phyloP scores from a whole-genome alignment of 2,797 vertebrate species.

The Leucoraja ocellata region DNA sequence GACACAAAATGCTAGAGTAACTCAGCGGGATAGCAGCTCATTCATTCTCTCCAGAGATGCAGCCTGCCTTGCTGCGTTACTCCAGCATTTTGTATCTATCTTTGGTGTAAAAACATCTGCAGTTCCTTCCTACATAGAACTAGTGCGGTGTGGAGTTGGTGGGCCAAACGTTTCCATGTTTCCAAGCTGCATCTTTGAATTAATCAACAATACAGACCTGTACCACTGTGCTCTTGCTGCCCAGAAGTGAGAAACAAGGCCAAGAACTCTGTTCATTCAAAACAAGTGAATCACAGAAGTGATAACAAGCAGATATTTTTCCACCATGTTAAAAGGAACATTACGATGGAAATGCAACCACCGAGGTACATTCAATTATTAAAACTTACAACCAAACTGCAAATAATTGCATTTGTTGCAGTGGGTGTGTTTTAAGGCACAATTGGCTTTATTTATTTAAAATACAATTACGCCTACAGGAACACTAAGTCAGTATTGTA shows the following conservation, averaged over 20 bases:
- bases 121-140: no score
- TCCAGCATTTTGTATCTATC: no score
- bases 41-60: no score
- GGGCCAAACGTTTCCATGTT: no score
- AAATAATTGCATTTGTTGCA: not conserved
- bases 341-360: not conserved
- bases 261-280: not conserved
- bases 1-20: no score
- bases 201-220: no score
- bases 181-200: no score
- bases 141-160: no score
- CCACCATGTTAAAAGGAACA: not conserved
- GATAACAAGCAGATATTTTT: not conserved
- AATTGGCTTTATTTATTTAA: not conserved
- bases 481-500: not conserved
- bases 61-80: no score
- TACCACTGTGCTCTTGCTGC: not conserved
- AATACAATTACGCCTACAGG: not conserved
- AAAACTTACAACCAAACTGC: not conserved
- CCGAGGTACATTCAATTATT: not conserved
- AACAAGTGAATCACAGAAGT: not conserved
- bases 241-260: not conserved
- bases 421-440: not conserved
- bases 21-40: no score
- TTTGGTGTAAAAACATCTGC: no score